Percentiles rank a stretch among this genome's conserved stretches.
phyloP scores from a whole-genome alignment of 2,888 invertebrate genomes.

The Drosophila cracens region DNA sequence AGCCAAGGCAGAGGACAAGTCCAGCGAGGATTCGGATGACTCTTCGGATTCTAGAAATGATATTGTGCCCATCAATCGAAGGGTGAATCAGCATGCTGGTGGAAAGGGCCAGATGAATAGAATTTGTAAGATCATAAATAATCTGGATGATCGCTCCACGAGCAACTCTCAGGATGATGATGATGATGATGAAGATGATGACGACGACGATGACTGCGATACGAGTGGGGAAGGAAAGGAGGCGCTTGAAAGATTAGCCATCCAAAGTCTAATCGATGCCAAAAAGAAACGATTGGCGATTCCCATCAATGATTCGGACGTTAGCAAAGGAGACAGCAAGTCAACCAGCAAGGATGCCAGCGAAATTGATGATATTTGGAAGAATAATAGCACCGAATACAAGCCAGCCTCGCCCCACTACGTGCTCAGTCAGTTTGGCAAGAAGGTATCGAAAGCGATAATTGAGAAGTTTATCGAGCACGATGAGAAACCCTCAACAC shows the following conservation, averaged over 20 bases:
- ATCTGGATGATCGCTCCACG: constrained; percentile 74
- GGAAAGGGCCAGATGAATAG: constrained; percentile 53
- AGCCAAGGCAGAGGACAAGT: constrained; percentile 67
- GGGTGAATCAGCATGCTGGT: constrained; percentile 43
- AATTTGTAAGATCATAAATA: constrained; percentile 76
- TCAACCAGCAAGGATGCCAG: constrained; percentile 44
- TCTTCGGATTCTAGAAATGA: constrained; percentile 82
- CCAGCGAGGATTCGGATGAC: constrained; percentile 82
- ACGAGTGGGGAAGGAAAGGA: constrained; percentile 55
- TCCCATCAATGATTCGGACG: constrained; percentile 6
- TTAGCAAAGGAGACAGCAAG: constrained; percentile 20
- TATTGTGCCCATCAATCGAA: constrained; percentile 70
- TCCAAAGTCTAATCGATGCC: constrained; percentile 56
- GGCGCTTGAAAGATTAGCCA: constrained; percentile 39
- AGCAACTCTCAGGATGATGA: constrained; percentile 82
- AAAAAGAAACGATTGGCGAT: constrained; percentile 38
- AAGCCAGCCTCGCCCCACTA: constrained; percentile 73
- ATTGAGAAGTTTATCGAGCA: constrained; percentile 56
- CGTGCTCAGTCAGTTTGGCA: constrained; percentile 72
- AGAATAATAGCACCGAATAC: constrained; percentile 74
- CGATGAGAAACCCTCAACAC: constrained; percentile 33
- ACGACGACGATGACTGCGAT: constrained; percentile 73
- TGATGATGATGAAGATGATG: constrained; percentile 59
- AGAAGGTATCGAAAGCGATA: constrained; percentile 56
- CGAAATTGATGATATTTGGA: constrained; percentile 78